Conservation (phyloP, 2,888 invertebrate species). For the Myopa testacea region DNA sequence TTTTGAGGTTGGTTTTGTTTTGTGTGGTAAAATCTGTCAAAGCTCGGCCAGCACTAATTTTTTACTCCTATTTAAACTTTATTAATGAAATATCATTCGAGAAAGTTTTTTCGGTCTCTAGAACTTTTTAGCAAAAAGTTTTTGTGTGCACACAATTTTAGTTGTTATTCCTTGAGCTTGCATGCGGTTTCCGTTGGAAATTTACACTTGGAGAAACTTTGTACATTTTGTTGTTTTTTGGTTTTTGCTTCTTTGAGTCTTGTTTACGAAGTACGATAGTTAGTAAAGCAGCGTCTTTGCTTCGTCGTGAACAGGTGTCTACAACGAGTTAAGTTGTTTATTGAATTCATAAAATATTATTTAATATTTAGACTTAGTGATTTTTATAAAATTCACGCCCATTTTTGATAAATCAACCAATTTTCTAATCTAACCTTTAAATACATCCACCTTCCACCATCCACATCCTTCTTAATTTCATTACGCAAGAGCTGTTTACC, state of each 20-base stretch:
- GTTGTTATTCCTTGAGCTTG: background rate
- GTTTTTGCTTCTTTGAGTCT: background rate
- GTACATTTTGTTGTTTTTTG: background rate
- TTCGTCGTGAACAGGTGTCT: background rate
- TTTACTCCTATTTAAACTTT: slow-evolving; percentile 17
- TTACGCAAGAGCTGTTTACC: too few relatives aligned
- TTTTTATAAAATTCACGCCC: too few relatives aligned
- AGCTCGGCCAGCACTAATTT: background rate
- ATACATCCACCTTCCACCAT: too few relatives aligned
- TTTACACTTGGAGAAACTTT: background rate
- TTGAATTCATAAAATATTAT: too few relatives aligned
- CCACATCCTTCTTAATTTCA: too few relatives aligned
- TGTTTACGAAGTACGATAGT: background rate
- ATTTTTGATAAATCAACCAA: too few relatives aligned
- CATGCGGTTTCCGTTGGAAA: background rate
- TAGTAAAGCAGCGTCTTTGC: background rate
- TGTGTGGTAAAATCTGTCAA: background rate
- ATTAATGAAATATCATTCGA: slow-evolving; percentile 16
- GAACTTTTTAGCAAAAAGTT: slow-evolving; percentile 19
- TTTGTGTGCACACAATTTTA: background rate
- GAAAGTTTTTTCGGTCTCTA: slow-evolving; percentile 4
- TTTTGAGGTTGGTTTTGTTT: too few relatives aligned
- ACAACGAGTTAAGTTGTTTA: background rate
- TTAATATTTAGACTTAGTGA: too few relatives aligned
- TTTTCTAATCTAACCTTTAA: too few relatives aligned